Base-by-base conservation (phyloP, 2,888 invertebrate species). In the Megamerina dolium region DNA sequence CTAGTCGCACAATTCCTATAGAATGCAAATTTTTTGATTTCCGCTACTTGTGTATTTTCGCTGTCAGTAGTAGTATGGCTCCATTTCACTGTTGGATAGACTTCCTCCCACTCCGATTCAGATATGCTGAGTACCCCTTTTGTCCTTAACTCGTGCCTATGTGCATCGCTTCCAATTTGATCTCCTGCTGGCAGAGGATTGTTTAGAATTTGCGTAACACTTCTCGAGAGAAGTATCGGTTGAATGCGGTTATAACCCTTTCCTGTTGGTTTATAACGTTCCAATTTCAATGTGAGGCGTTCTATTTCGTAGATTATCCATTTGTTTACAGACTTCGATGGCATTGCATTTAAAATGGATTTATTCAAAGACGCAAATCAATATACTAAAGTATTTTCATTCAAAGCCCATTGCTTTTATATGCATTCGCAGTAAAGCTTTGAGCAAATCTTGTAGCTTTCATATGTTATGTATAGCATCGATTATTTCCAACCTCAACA, bases 221-320 rank as follows among this genome's bases (percentile, higher is more conserved):
- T 67, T 37, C 63, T 65, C 29, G 68, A 64, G 4, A 68, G 51
- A 1, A 68, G 54, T 18, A 65, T 60, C 3, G 70, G 64, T 34
- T 68, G 61, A 35, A 68, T 69, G 3, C 70, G 68, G 53, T 69
- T 68, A 35, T 68, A 68, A 13, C 68, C 68, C 44, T 61, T 63
- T 40, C 63, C 57, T 2, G 56, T 48, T 4, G 64, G 68, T 44
- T 64, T 69, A 41, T 64, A 67, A 6, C 68, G 64, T 43, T 69
- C 61, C 46, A 67, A 46, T 37, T 58, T 64, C 2, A 53, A 53
- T 4, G 65, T 57, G 3, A 68, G 50, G 12, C 66, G 64, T 29
- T 64, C 63, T 51, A 69, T 60, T 52, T 67, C 68, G 30, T 54
- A 47, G 48, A 57, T 58, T 56, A 68, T 65, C 67, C 67, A 68